These are phyloP conservation scores for Clarias pachynema DNA, from an alignment of 2,797 vertebrate genomes.

Conservation along the genomic window DNA sequence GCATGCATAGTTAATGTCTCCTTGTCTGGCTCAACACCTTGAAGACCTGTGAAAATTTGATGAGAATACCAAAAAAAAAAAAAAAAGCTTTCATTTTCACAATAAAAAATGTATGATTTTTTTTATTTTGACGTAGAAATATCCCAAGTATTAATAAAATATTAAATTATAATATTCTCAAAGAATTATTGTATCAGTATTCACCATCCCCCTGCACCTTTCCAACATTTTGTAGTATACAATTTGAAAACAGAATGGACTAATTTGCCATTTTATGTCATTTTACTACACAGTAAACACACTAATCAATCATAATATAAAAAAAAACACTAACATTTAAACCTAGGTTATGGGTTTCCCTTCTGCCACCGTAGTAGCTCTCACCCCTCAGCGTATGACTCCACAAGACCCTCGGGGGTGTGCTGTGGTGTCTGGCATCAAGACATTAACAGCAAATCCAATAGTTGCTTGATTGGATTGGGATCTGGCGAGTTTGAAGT, in stretches of 20 bases:
- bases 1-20: constrained; percentile 27
- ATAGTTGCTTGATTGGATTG: too few species aligned
- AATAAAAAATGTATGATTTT: background rate
- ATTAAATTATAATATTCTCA: background rate
- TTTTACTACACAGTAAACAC: too few species aligned
- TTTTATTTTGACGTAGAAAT: background rate
- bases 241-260: background rate
- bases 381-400: too few species aligned
- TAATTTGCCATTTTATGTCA: background rate
- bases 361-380: too few species aligned
- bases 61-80: background rate
- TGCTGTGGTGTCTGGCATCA: too few species aligned
- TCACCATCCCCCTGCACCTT: background rate
- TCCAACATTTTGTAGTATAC: background rate
- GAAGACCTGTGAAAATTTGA: background rate
- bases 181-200: background rate
- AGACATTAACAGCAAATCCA: too few species aligned
- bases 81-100: background rate
- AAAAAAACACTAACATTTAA: too few species aligned
- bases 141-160: background rate
- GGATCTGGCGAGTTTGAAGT: too few species aligned
- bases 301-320: too few species aligned
- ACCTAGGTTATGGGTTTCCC: too few species aligned
- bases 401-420: too few species aligned
- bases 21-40: background rate